Evolutionary conservation across 2,888 invertebrate species (phyloP), one percentile per base, ranked within the genome.

Genomic region (Parthenolecanium corni): DNA sequence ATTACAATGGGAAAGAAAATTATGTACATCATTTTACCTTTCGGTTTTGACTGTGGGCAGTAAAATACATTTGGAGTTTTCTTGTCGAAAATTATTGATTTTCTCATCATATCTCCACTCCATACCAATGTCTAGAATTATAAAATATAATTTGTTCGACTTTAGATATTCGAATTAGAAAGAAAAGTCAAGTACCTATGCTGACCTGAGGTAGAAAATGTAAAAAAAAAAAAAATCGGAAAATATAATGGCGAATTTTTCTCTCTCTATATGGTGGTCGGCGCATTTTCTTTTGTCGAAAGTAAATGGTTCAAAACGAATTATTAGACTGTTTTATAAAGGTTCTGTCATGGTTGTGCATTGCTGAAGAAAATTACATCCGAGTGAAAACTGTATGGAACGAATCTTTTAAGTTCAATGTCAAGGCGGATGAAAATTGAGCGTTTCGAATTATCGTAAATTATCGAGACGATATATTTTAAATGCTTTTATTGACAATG

Each of bases 51-150:
- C 71, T 83, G 81, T 0, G 86, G 86, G 70, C 86, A 86, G 72
- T 86, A 86, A 72, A 86, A 86, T 16, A 86, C 84, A 70, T 85
- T 83, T 9, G 86, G 86, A 1, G 85, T 86, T 70, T 85, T 84
- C 71, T 85, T 84, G 71, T 86, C 85, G 71, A 82, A 86, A 40
- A 86, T 85, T 67, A 86, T 86, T 62, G 83, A 83, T 73, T 86
- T 86, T 66, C 85, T 75, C 78, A 85, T 80, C 81, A 86, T 83
- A 71, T 86, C 85, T 65, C 82, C 83, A 40, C 78, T 79, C 57
- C 77, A 70, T 1, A 66, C 66, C n/a, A 38, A 18, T 24, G 64
- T 64, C 68, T 68, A 61, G 52, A 65, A 51, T 16, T 38, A 21
- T 38, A 21, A 38, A 31, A 6, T 31, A 6, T 31, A 31, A 31